These are phyloP conservation scores for Hippocampus guttulatus DNA, from an alignment of 2,113 vertebrate genomes.

Conservation along the genomic window DNA sequence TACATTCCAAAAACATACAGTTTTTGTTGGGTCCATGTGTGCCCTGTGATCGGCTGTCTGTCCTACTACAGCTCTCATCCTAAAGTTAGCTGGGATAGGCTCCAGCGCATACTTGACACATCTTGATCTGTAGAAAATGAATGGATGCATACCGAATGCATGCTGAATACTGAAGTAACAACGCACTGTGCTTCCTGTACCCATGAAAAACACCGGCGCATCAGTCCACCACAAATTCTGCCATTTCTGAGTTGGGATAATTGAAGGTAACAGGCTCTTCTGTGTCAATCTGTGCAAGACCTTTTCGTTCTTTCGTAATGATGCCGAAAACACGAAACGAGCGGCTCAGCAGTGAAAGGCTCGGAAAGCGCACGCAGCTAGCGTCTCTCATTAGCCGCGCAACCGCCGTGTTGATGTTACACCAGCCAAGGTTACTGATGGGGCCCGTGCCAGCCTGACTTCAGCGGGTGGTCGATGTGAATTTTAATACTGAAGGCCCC, in stretches of 20 bases:
- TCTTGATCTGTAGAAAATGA: neutral
- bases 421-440: constrained; percentile 28
- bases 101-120: too few species aligned
- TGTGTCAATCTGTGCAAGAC: neutral
- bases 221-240: neutral
- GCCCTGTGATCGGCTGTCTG: too few species aligned
- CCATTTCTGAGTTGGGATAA: neutral
- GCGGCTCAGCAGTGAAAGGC: constrained; percentile 25
- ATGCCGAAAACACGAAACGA: constrained; percentile 49
- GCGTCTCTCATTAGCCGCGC: constrained; percentile 57
- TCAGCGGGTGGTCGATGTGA: constrained; percentile 44
- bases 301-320: constrained; percentile 36
- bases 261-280: neutral
- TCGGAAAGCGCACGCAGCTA: constrained; percentile 49
- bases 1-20: too few species aligned
- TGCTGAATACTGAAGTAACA: neutral
- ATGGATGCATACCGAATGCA: neutral
- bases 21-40: too few species aligned
- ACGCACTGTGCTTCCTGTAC: neutral
- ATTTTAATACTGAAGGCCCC: constrained; percentile 35
- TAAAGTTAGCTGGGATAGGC: too few species aligned
- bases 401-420: constrained; percentile 39
- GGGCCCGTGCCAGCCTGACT: constrained; percentile 22
- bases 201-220: too few species aligned
- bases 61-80: too few species aligned